Conservation (phyloP, 53 echinoderm and acorn worm genomes). For the Temnopleurus reevesii region DNA sequence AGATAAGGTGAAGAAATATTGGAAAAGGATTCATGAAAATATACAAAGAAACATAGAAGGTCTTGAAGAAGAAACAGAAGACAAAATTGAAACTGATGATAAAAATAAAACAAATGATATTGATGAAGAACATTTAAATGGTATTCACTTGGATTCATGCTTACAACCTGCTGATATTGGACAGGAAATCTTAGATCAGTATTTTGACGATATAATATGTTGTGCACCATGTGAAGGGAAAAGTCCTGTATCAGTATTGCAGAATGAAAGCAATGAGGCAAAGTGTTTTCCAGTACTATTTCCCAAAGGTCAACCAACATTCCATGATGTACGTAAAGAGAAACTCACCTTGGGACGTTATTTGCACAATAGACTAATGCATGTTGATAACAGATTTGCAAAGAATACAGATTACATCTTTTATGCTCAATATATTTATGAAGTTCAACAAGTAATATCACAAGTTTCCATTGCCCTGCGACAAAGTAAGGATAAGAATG, state of each 20-base stretch:
- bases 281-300: slow-evolving; percentile 70
- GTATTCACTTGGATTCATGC: slow-evolving; percentile 56
- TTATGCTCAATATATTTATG: slow-evolving; percentile 76
- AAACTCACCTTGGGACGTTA: slow-evolving; percentile 67
- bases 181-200: slow-evolving; percentile 56
- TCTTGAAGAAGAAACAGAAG: too few species aligned
- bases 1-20: not conserved
- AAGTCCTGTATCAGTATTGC: slow-evolving; percentile 64
- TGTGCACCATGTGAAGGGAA: slow-evolving; percentile 79
- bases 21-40: not conserved
- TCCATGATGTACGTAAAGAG: slow-evolving; percentile 56
- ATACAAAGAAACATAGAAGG: not conserved
- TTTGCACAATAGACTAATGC: slow-evolving; percentile 69
- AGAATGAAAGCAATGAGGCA: slow-evolving; percentile 64
- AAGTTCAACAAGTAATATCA: slow-evolving; percentile 72
- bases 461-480: slow-evolving; percentile 78
- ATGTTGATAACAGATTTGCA: slow-evolving; percentile 75
- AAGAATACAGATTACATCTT: slow-evolving; percentile 73
- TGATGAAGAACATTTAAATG: slow-evolving; percentile 50
- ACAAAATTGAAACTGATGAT: not conserved
- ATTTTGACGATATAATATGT: slow-evolving; percentile 62
- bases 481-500: slow-evolving; percentile 56
- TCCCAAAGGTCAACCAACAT: slow-evolving; percentile 72
- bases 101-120: not conserved
- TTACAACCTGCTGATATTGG: slow-evolving; percentile 67